Conservation (phyloP, 1,140 invertebrate species). For the Parapsyche elsis region DNA sequence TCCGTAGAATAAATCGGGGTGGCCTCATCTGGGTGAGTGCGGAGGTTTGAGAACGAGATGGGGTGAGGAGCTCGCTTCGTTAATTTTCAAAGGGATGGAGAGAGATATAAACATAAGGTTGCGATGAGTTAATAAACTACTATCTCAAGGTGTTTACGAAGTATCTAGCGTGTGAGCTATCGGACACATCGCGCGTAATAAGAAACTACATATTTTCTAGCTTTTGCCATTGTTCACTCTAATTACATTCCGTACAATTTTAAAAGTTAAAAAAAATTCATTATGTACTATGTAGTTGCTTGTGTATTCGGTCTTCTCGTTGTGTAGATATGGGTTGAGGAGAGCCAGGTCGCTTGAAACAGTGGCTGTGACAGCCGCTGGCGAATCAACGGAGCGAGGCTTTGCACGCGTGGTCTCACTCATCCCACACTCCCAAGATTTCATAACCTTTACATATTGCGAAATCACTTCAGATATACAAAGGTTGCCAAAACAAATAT, state of each 20-base stretch:
- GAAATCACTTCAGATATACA: too few species aligned
- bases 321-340: conserved; percentile 5
- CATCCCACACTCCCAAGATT: conserved; percentile 14
- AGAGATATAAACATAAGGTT: conserved; percentile 52
- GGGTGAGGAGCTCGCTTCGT: conserved; percentile 52
- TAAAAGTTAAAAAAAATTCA: not conserved
- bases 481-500: too few species aligned
- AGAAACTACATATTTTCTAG: too few species aligned
- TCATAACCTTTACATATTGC: not conserved
- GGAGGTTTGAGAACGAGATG: not conserved
- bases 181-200: not conserved
- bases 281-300: not conserved
- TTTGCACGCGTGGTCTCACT: conserved; percentile 43
- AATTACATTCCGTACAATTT: not conserved
- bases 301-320: not conserved
- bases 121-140: conserved; percentile 55
- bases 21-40: not conserved
- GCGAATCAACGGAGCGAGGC: conserved; percentile 35
- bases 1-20: not conserved
- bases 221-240: not conserved
- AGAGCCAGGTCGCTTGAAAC: conserved; percentile 29
- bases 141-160: conserved; percentile 54
- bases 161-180: conserved; percentile 42
- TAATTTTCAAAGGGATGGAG: conserved; percentile 54
- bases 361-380: conserved; percentile 45